Conservation (phyloP, 2,888 invertebrate species). For the Cybosia mesomella region DNA sequence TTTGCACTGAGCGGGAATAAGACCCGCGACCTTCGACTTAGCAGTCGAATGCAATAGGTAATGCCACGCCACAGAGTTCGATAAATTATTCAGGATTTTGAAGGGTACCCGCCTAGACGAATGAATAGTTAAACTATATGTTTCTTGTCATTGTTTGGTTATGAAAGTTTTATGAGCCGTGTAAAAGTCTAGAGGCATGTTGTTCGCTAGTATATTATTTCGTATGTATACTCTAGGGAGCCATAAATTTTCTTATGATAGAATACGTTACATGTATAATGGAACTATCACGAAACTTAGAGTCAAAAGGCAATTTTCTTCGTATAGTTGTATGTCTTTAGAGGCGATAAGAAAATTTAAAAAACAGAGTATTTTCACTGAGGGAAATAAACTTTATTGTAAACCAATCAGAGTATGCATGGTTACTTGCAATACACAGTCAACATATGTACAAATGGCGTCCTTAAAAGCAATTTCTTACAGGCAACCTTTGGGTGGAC, state of each 20-base stretch:
- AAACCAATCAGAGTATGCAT: neutral
- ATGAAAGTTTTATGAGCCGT: neutral
- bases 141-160: constrained; percentile 4
- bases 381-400: too few species aligned
- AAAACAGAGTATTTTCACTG: too few species aligned
- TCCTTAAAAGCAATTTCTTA: too few species aligned
- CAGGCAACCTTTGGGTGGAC: too few species aligned
- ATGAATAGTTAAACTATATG: neutral
- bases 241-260: constrained; percentile 9
- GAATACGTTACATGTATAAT: neutral
- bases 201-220: neutral
- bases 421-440: too few species aligned
- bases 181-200: constrained; percentile 3
- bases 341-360: too few species aligned
- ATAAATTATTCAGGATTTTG: neutral
- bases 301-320: neutral
- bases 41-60: too few species aligned
- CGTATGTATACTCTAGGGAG: neutral
- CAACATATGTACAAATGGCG: too few species aligned
- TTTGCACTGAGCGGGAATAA: too few species aligned
- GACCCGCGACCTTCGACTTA: too few species aligned
- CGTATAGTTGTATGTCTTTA: neutral
- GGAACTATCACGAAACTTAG: neutral
- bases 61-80: too few species aligned
- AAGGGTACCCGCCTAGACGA: neutral